These are phyloP conservation scores for Camponotus vicinus DNA, from an alignment of 1,140 invertebrate genomes.

Conservation along the genomic window DNA sequence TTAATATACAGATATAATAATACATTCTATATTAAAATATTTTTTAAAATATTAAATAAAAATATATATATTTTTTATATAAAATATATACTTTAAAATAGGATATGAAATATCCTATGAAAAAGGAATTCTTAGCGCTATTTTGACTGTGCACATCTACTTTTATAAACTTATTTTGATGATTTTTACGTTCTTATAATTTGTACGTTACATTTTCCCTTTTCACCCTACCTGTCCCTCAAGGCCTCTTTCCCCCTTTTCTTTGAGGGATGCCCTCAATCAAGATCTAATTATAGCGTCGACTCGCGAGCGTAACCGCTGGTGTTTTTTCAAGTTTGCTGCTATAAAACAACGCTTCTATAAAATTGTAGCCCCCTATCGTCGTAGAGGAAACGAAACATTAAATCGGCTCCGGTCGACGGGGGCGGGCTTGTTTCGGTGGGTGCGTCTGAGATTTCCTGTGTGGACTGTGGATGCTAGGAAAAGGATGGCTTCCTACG, in stretches of 20 bases:
- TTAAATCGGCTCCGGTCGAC: slow-evolving; percentile 83
- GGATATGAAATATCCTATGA: neutral
- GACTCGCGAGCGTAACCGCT: slow-evolving; percentile 31
- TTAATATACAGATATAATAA: neutral
- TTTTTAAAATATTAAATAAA: neutral
- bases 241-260: slow-evolving; percentile 14
- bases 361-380: slow-evolving; percentile 83
- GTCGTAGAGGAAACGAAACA: slow-evolving; percentile 84
- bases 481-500: slow-evolving; percentile 80
- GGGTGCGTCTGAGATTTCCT: slow-evolving; percentile 85
- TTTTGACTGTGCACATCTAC: neutral
- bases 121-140: neutral
- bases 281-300: slow-evolving; percentile 64
- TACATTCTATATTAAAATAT: neutral
- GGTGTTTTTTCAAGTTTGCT: slow-evolving; percentile 58
- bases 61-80: neutral
- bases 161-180: slow-evolving; percentile 1
- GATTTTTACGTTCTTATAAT: slow-evolving; percentile 22
- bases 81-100: neutral
- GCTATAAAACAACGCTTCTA: slow-evolving; percentile 72
- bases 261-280: neutral
- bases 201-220: slow-evolving; percentile 7
- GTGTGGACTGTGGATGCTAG: slow-evolving; percentile 82
- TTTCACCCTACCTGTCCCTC: slow-evolving; percentile 35
- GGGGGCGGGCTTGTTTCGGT: slow-evolving; percentile 82